Conservation (phyloP, 2,888 invertebrate genomes). For the Pemphredon lugubris region DNA sequence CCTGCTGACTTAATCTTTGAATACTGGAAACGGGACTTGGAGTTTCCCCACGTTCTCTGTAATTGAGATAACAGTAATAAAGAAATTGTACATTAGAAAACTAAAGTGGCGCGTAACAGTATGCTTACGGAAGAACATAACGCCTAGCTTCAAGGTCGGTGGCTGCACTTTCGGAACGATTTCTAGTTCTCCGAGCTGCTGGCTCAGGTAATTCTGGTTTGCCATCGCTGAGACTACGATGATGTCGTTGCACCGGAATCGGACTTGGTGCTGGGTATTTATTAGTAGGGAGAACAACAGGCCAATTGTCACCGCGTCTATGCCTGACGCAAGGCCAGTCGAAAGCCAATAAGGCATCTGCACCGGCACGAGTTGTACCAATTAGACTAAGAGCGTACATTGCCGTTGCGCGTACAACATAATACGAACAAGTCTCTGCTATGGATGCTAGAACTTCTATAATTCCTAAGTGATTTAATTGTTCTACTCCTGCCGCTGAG, state of each 20-base stretch:
- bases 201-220: constrained; percentile 76
- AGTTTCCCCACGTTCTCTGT: constrained; percentile 88
- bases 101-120: too few relatives aligned
- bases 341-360: constrained; percentile 84
- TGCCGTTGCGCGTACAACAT: constrained; percentile 94
- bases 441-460: constrained; percentile 84
- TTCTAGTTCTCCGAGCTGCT: constrained; percentile 73
- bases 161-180: constrained; percentile 79
- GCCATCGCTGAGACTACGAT: constrained; percentile 78
- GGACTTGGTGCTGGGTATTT: constrained; percentile 70
- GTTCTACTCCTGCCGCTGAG: constrained; percentile 88
- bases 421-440: constrained; percentile 91
- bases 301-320: constrained; percentile 77
- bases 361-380: constrained; percentile 91
- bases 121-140: constrained; percentile 72
- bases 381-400: constrained; percentile 94
- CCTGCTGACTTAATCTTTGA: constrained; percentile 89
- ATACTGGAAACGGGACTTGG: constrained; percentile 95
- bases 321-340: constrained; percentile 78
- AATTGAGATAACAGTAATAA: too few relatives aligned
- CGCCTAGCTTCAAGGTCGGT: constrained; percentile 77
- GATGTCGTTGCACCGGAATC: constrained; percentile 75
- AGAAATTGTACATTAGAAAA: background rate
- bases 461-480: constrained; percentile 85
- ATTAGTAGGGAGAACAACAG: constrained; percentile 70